Conservation (phyloP, 2,797 vertebrate genomes). For the Epinephelus awoara region DNA sequence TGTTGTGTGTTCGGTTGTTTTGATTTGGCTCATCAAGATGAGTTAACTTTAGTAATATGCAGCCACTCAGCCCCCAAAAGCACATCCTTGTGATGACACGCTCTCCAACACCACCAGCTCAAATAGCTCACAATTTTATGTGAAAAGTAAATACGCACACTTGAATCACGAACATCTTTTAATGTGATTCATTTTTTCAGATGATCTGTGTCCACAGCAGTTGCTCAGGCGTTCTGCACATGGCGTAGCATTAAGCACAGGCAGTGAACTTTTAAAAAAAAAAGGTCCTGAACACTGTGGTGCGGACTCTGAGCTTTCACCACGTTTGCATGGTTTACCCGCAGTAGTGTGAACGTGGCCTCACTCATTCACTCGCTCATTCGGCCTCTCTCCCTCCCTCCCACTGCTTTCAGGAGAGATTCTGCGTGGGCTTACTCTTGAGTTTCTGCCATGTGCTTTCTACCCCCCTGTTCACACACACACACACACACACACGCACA, state of each 20-base stretch:
- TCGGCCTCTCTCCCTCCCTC: conserved; percentile 72
- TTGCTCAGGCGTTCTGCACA: not conserved
- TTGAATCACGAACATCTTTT: not conserved
- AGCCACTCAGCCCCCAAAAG: not conserved
- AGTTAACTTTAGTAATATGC: not conserved
- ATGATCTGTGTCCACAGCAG: conserved; percentile 14
- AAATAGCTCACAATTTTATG: not conserved
- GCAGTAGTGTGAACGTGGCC: conserved; percentile 50
- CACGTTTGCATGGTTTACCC: conserved; percentile 56
- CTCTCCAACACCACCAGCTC: not conserved
- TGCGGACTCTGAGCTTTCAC: conserved; percentile 21
- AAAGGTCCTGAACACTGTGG: not conserved
- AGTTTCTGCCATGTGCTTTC: conserved; percentile 82
- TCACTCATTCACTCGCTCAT: conserved; percentile 75
- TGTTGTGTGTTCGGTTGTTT: not conserved
- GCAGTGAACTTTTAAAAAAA: not conserved
- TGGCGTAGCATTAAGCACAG: not conserved
- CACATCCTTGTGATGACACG: not conserved
- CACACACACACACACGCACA: conserved; percentile 41
- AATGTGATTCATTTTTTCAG: conserved; percentile 2
- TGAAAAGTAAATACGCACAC: not conserved
- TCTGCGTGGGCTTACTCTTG: conserved; percentile 83
- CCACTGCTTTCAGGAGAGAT: conserved; percentile 80
- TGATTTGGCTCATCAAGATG: no score
- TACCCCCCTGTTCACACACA: conserved; percentile 61